These are phyloP conservation scores for Panorpa germanica DNA, from an alignment of 2,888 invertebrate genomes.

Conservation along the genomic window DNA sequence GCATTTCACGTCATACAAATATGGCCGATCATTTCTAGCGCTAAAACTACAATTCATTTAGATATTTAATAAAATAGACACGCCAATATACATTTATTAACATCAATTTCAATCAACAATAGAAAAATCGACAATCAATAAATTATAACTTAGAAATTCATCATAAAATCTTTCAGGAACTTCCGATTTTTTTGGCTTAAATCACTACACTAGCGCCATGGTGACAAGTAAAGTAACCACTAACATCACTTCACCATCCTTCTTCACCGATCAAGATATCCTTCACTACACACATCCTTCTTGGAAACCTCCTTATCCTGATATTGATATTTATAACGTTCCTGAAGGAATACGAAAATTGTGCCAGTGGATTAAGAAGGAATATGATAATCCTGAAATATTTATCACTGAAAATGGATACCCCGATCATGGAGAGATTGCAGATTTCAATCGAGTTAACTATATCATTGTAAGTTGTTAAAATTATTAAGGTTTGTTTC, in stretches of 20 bases:
- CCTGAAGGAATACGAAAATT: conserved; percentile 45
- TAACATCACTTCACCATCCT: conserved; percentile 24
- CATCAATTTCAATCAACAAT: too few relatives aligned
- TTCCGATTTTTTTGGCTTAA: conserved; percentile 8
- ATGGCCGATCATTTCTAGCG: too few relatives aligned
- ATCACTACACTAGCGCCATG: conserved; percentile 17
- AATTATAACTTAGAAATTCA: too few relatives aligned
- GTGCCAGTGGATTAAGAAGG: conserved; percentile 27
- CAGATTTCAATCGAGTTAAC: conserved; percentile 27
- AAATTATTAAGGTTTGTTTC: too few relatives aligned
- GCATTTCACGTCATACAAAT: too few relatives aligned
- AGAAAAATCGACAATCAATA: too few relatives aligned
- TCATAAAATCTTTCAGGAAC: too few relatives aligned
- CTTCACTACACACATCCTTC: conserved; percentile 22
- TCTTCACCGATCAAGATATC: conserved; percentile 32
- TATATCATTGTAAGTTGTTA: conserved; percentile 22
- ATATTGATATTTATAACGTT: conserved; percentile 23
- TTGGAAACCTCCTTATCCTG: conserved; percentile 21
- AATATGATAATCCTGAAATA: conserved; percentile 33
- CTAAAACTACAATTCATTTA: too few relatives aligned
- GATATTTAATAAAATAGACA: too few relatives aligned
- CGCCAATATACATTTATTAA: too few relatives aligned
- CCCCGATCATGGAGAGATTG: conserved; percentile 25
- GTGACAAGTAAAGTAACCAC: conserved; percentile 17
- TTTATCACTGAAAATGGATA: conserved; percentile 39